Evolutionary conservation across 2,888 invertebrate genomes (phyloP).

Genomic region (Rotaria macrura): DNA sequence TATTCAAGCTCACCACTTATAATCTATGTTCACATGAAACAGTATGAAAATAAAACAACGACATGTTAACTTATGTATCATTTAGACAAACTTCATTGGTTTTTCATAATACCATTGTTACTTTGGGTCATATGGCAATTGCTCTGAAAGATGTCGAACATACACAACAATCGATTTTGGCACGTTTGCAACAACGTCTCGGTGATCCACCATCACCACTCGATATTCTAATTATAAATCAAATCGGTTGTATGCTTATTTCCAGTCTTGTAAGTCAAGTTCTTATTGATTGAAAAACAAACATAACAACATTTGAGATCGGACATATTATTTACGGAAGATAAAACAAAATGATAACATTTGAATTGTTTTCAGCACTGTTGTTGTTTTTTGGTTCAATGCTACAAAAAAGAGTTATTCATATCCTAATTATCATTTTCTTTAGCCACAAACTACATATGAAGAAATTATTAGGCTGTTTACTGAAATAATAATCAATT

Average conservation of each 20-base stretch:
- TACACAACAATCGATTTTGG: slow-evolving; percentile 83
- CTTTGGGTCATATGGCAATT: slow-evolving; percentile 79
- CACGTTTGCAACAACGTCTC: slow-evolving; percentile 87
- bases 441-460: background rate
- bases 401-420: no score
- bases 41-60: no score
- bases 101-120: slow-evolving; percentile 87
- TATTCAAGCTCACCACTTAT: no score
- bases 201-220: slow-evolving; percentile 81
- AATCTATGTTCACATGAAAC: no score
- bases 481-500: background rate
- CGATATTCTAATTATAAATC: slow-evolving; percentile 87
- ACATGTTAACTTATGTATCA: slow-evolving; percentile 35
- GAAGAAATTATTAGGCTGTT: background rate
- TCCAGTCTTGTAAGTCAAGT: slow-evolving; percentile 55
- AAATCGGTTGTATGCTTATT: slow-evolving; percentile 92
- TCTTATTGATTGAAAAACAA: background rate
- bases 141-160: slow-evolving; percentile 81
- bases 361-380: no score
- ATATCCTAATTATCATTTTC: background rate
- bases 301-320: no score
- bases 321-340: no score
- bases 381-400: no score
- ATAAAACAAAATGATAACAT: no score
- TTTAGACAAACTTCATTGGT: slow-evolving; percentile 77